Evolutionary conservation across 2,888 invertebrate genomes (phyloP).

Genomic region (Lasioglossum morio): DNA sequence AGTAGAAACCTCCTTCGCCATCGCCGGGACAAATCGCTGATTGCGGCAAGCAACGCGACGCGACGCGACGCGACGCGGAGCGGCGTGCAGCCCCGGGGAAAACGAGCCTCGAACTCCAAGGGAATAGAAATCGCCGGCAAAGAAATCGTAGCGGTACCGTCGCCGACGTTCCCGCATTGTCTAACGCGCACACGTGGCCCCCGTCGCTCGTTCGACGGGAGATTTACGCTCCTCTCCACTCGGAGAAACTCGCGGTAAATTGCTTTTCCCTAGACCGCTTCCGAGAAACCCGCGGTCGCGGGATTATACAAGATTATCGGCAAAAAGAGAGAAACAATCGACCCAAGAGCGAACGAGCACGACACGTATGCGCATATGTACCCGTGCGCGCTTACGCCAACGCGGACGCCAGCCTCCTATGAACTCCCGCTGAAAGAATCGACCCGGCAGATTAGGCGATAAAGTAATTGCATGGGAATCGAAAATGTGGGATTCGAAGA

Average conservation of each 20-base stretch:
- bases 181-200: not conserved
- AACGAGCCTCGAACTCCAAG: not conserved
- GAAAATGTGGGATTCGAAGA: not conserved
- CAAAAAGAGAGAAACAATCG: slow-evolving; percentile 11
- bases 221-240: slow-evolving; percentile 14
- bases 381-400: not conserved
- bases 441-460: not conserved
- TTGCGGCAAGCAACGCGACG: not conserved
- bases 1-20: slow-evolving; percentile 32
- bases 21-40: not conserved
- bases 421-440: not conserved
- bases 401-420: not conserved
- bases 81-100: slow-evolving; percentile 19
- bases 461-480: slow-evolving; percentile 4
- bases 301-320: slow-evolving; percentile 13
- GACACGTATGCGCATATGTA: not conserved
- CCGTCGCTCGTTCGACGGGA: not conserved
- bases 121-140: slow-evolving; percentile 20
- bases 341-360: not conserved
- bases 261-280: slow-evolving; percentile 18
- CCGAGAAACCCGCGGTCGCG: slow-evolving; percentile 6
- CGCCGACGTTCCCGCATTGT: slow-evolving; percentile 19
- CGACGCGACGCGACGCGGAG: not conserved
- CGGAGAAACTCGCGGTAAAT: slow-evolving; percentile 20
- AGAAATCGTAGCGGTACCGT: slow-evolving; percentile 27